phyloP scores from a whole-genome alignment of 2,113 vertebrate genomes.

The Prunella fulvescens region DNA sequence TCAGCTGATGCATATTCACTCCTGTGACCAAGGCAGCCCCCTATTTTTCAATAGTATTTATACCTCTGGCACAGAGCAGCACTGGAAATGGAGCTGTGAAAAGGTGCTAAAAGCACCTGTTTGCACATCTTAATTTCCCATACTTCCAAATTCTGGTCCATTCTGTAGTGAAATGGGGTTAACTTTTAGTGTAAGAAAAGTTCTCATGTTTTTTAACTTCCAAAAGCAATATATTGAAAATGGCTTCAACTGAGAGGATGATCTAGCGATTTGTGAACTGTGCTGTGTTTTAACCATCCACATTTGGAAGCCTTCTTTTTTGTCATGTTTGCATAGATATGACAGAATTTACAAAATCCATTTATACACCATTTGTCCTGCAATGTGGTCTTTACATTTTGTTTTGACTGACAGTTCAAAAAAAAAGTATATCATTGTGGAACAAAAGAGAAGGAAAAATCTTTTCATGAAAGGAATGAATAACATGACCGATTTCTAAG shows the following conservation, averaged over 20 bases:
- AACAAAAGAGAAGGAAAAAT: not conserved
- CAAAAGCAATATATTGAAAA: not conserved
- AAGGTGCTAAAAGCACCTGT: not conserved
- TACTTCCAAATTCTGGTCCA: not conserved
- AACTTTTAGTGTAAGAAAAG: not conserved
- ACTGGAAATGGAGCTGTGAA: not conserved
- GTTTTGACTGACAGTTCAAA: not conserved
- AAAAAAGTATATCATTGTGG: not conserved
- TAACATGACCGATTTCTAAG: not conserved
- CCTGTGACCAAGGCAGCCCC: not conserved
- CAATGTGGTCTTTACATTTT: not conserved
- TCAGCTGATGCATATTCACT: not conserved
- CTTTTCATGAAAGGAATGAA: not conserved
- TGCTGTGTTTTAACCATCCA: not conserved
- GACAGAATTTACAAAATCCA: not conserved
- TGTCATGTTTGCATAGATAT: not conserved
- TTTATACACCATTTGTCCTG: not conserved
- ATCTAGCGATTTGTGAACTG: not conserved
- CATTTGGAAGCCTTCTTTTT: not conserved
- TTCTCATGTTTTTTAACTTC: not conserved
- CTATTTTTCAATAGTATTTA: not conserved
- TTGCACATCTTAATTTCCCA: not conserved
- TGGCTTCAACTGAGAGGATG: not conserved
- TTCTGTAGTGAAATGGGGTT: not conserved
- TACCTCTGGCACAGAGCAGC: not conserved